Percentiles rank a stretch among this genome's conserved stretches.
Conservation (phyloP, 2,797 vertebrate species). For the Varecia variegata region DNA sequence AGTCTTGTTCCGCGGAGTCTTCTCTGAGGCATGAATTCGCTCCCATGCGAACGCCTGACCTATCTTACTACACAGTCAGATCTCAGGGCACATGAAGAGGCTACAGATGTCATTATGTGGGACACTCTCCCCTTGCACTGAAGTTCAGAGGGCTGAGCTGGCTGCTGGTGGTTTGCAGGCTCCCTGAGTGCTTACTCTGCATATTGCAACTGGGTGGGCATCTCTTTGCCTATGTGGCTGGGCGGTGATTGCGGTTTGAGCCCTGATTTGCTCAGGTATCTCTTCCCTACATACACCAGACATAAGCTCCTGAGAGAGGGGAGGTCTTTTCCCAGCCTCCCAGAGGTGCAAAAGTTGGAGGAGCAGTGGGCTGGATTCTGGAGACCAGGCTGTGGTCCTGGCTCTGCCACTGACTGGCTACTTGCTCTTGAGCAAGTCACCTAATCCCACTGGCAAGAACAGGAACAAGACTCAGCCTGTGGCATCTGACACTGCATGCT, state of each 20-base stretch:
- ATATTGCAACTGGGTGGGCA: accelerated
- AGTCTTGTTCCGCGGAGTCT: background rate
- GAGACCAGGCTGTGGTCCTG: no score
- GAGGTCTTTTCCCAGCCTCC: background rate
- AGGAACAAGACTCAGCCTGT: background rate
- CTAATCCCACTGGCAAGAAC: background rate
- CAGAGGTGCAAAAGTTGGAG: background rate
- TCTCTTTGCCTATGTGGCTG: background rate
- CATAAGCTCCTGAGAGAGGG: background rate
- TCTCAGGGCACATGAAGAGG: background rate
- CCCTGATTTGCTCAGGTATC: accelerated
- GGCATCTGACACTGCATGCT: no score
- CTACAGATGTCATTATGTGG: background rate
- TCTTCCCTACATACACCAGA: background rate
- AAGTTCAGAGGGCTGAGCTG: background rate
- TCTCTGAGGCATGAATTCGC: background rate
- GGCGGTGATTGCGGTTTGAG: background rate
- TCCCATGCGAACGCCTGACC: background rate
- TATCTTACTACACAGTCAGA: background rate
- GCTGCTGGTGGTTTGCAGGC: background rate
- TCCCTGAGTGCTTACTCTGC: background rate
- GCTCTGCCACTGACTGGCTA: background rate
- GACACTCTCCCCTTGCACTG: background rate
- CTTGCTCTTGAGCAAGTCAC: background rate
- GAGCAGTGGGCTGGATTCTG: background rate